Conservation (phyloP, 2,888 invertebrate genomes). For the Linnaemya tessellans region DNA sequence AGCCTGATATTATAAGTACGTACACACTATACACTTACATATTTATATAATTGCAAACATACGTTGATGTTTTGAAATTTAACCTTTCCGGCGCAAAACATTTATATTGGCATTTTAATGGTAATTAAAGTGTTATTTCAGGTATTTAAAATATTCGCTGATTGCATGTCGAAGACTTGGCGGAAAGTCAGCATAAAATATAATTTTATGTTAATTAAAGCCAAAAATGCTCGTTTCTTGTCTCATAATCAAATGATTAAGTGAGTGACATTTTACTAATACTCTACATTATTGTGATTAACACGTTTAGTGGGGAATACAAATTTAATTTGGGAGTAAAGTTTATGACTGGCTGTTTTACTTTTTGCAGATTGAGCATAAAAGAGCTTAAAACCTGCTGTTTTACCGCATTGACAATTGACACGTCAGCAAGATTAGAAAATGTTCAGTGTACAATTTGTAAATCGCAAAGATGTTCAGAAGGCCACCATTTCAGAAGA, state of each 20-base stretch:
- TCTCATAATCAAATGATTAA: not conserved
- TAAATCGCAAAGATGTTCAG: too few species aligned
- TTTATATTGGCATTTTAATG: slow-evolving; percentile 15
- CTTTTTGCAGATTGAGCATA: too few species aligned
- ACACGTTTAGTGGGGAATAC: not conserved
- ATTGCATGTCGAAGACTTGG: not conserved
- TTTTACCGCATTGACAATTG: too few species aligned
- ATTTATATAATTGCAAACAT: slow-evolving; percentile 2
- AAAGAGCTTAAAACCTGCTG: too few species aligned
- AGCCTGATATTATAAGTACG: not conserved
- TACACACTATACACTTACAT: too few species aligned
- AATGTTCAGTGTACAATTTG: too few species aligned
- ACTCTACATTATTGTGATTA: not conserved
- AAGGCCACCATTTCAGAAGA: too few species aligned
- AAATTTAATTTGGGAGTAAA: too few species aligned
- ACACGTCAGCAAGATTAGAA: too few species aligned
- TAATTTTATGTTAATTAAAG: slow-evolving; percentile 26
- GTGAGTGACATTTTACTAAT: slow-evolving; percentile 15
- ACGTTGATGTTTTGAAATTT: not conserved
- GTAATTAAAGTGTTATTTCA: slow-evolving; percentile 47
- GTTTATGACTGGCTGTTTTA: too few species aligned
- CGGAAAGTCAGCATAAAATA: not conserved
- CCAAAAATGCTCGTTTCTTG: not conserved
- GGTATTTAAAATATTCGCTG: not conserved
- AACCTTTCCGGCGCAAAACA: slow-evolving; percentile 10